Evolutionary conservation across 2,113 vertebrate genomes (phyloP).

Genomic region (Solea senegalensis): DNA sequence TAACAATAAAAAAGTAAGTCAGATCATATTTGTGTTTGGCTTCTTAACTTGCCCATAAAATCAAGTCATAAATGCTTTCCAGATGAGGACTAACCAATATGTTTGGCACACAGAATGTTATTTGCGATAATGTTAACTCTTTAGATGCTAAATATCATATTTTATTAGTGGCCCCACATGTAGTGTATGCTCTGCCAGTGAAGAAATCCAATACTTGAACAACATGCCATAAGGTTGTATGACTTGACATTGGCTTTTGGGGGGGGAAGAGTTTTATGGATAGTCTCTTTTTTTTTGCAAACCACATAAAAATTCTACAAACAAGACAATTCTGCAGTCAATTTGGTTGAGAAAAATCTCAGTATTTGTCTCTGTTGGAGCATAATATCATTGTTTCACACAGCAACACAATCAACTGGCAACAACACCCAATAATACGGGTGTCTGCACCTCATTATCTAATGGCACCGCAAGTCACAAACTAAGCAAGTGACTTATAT

Average conservation of each 20-base stretch:
- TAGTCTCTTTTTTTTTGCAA: too few relatives aligned
- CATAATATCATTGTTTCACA: background rate
- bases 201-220: background rate
- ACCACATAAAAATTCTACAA: background rate
- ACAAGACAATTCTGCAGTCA: background rate
- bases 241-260: background rate
- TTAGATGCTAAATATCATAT: background rate
- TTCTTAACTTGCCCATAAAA: background rate
- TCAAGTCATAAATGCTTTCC: background rate
- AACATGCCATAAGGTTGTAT: background rate
- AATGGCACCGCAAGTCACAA: slow-evolving; percentile 1
- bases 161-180: background rate
- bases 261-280: background rate
- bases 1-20: too few relatives aligned
- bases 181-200: background rate
- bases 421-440: slow-evolving; percentile 1
- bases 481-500: background rate
- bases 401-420: slow-evolving; percentile 2
- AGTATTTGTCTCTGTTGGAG: background rate
- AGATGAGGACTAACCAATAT: background rate
- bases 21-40: too few relatives aligned
- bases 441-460: background rate
- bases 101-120: background rate
- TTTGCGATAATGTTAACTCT: background rate
- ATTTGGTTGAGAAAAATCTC: background rate